Conservation (phyloP, 2,797 vertebrate species). For the Microhierax caerulescens region DNA sequence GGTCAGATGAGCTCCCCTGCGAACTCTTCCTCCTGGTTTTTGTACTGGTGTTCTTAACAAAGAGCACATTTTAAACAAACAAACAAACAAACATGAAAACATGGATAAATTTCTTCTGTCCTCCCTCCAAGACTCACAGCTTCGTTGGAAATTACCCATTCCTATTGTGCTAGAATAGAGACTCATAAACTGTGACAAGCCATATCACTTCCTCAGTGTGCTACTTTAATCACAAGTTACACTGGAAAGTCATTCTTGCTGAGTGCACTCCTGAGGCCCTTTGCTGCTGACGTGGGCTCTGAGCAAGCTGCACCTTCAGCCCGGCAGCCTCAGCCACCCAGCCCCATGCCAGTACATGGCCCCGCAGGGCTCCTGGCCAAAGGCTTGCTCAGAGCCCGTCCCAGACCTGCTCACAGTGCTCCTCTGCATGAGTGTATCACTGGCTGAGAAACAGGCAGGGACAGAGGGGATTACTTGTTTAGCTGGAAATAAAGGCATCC, state of each 20-base stretch:
- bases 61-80: not conserved
- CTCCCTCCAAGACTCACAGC: not conserved
- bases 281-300: not conserved
- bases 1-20: accelerated
- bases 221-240: not conserved
- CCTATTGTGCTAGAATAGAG: not conserved
- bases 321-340: not conserved
- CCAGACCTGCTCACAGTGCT: not conserved
- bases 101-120: not conserved
- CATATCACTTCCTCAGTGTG: accelerated
- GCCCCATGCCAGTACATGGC: too few relatives aligned
- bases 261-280: not conserved
- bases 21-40: not conserved
- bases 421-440: accelerated
- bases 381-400: accelerated
- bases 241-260: not conserved
- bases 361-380: not conserved
- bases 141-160: not conserved
- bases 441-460: not conserved
- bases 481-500: not conserved
- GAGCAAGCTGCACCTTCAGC: not conserved
- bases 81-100: not conserved
- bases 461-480: not conserved
- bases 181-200: not conserved
- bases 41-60: not conserved